Evolutionary conservation across 1,140 invertebrate genomes (phyloP).

Genomic region (Orchesella cincta): DNA sequence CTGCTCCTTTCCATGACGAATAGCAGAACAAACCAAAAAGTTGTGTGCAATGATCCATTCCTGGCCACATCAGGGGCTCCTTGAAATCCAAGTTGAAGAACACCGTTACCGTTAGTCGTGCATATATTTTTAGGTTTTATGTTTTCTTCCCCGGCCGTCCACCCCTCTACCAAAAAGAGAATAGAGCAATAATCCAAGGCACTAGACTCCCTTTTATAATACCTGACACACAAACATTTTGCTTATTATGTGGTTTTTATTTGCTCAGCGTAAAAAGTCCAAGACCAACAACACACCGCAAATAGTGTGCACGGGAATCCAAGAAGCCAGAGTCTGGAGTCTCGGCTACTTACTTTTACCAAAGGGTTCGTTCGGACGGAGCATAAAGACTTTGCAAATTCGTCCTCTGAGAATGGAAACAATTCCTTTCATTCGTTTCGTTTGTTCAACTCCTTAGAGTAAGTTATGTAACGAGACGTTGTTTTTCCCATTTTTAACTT

Average conservation of each 20-base stretch:
- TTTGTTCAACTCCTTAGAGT: background rate
- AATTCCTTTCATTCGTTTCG: background rate
- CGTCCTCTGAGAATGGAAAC: background rate
- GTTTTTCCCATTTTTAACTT: background rate
- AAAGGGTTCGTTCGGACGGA: background rate
- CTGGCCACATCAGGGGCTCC: background rate
- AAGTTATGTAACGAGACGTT: background rate
- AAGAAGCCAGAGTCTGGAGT: background rate
- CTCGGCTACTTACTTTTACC: background rate
- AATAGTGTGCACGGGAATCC: background rate
- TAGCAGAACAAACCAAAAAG: background rate
- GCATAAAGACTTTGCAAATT: background rate
- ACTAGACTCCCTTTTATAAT: background rate
- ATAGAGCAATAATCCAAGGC: background rate
- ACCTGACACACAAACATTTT: background rate
- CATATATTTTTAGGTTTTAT: no score
- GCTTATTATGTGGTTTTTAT: conserved; percentile 16
- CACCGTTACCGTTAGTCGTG: no score
- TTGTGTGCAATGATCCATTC: conserved; percentile 15
- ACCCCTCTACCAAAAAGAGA: no score
- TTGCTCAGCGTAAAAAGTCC: background rate
- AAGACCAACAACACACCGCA: background rate
- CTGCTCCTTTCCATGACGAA: background rate
- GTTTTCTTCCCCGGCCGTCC: no score
- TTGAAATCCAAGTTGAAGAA: background rate